These are phyloP conservation scores for Neodontobutis hainanensis DNA, from an alignment of 2,113 vertebrate species.

Conservation along the genomic window DNA sequence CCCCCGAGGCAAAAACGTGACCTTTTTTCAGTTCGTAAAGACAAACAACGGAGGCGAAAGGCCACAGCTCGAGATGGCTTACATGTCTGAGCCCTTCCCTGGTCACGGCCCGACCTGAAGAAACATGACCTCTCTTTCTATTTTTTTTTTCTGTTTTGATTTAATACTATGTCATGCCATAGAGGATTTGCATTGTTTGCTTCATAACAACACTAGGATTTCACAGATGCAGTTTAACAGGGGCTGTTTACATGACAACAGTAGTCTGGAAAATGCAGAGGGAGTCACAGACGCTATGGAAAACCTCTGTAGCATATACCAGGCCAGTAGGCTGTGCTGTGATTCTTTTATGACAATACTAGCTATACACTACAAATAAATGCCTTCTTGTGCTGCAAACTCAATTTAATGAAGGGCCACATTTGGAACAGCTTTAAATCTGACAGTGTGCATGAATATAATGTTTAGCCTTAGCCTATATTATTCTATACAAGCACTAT, in stretches of 20 bases:
- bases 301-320: too few species aligned
- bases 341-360: too few species aligned
- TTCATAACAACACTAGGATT: constrained; percentile 7
- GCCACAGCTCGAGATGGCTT: constrained; percentile 28
- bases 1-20: constrained; percentile 35
- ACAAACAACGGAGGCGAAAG: constrained; percentile 28
- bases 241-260: not conserved
- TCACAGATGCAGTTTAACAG: constrained; percentile 10
- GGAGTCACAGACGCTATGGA: not conserved
- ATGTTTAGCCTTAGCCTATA: too few species aligned
- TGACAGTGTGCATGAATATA: too few species aligned
- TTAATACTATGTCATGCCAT: not conserved
- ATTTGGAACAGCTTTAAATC: too few species aligned
- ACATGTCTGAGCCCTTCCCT: constrained; percentile 24
- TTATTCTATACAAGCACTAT: too few species aligned
- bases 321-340: too few species aligned
- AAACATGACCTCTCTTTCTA: constrained; percentile 15
- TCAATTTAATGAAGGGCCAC: too few species aligned
- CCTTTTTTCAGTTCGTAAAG: constrained; percentile 28
- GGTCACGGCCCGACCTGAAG: constrained; percentile 21
- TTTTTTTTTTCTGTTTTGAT: not conserved
- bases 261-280: not conserved
- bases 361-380: too few species aligned
- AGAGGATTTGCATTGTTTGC: constrained; percentile 16
- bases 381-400: too few species aligned